Percentiles rank a stretch among this genome's conserved stretches.
Conservation (phyloP, 2,797 vertebrate species). For the Argentina silus region DNA sequence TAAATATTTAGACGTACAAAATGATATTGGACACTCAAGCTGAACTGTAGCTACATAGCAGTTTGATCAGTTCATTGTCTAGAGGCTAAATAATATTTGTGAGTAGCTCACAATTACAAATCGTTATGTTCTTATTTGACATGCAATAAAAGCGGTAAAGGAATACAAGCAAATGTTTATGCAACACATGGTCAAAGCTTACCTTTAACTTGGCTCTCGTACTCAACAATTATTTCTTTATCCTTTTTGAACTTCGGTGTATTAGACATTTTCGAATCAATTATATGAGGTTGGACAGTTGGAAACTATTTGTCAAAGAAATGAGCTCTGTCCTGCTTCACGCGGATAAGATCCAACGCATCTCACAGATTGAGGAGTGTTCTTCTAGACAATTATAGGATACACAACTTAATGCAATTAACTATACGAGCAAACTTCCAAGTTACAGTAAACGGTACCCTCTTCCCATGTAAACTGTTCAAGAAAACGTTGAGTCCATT, state of each 20-base stretch:
- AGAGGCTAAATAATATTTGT: background rate
- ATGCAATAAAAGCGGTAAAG: background rate
- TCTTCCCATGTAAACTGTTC: background rate
- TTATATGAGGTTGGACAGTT: slow-evolving; percentile 1
- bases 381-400: background rate
- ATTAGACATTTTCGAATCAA: slow-evolving; percentile 85
- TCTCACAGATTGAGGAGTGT: slow-evolving; percentile 45
- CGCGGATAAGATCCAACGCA: slow-evolving; percentile 61
- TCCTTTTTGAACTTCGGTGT: slow-evolving; percentile 95
- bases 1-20: background rate
- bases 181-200: slow-evolving; percentile 43
- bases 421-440: slow-evolving; percentile 1
- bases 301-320: slow-evolving; percentile 62
- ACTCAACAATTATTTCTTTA: slow-evolving; percentile 97
- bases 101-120: background rate
- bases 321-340: slow-evolving; percentile 31
- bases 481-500: slow-evolving; percentile 47
- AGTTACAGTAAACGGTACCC: background rate
- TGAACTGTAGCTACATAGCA: background rate
- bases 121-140: background rate
- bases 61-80: background rate
- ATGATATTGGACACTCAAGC: background rate
- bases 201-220: slow-evolving; percentile 99
- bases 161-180: background rate
- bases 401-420: background rate